Percentiles rank a stretch among this genome's conserved stretches.
Evolutionary conservation across 2,888 invertebrate species (phyloP).

Genomic region (Pardosa pseudoannulata): DNA sequence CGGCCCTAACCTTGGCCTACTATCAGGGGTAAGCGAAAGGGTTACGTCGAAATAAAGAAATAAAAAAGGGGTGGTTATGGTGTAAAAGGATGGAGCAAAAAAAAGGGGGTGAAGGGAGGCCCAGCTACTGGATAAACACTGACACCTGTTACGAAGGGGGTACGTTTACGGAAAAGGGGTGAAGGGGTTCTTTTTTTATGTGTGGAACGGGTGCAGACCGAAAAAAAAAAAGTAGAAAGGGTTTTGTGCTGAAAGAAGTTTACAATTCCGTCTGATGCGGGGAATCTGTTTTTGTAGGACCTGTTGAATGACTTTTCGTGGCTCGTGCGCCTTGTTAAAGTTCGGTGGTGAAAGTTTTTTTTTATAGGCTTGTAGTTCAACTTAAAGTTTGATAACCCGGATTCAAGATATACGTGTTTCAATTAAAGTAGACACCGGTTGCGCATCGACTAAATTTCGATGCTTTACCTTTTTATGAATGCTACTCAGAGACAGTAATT

Average conservation of each 20-base stretch:
- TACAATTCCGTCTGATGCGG: background rate
- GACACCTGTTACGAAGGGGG: conserved; percentile 27
- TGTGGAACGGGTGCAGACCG: conserved; percentile 9
- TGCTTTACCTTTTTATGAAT: too few species aligned
- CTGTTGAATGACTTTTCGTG: background rate
- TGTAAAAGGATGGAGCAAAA: too few species aligned
- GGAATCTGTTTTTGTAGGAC: background rate
- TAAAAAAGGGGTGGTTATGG: conserved; percentile 52
- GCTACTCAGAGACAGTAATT: too few species aligned
- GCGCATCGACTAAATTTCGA: too few species aligned
- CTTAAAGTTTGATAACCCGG: too few species aligned
- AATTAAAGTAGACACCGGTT: too few species aligned
- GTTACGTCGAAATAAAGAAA: conserved; percentile 73
- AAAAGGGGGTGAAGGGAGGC: too few species aligned
- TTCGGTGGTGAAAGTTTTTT: too few species aligned
- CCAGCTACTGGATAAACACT: conserved; percentile 4
- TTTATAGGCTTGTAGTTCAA: too few species aligned
- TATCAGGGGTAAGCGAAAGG: conserved; percentile 41
- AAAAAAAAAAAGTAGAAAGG: too few species aligned
- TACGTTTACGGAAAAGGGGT: conserved; percentile 20
- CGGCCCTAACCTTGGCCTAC: conserved; percentile 67
- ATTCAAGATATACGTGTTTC: too few species aligned
- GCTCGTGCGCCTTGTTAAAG: too few species aligned
- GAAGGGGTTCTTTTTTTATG: conserved; percentile 2
- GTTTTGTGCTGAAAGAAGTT: background rate